Evolutionary conservation across 2,888 invertebrate species (phyloP).

Genomic region (Apocheima hispidaria): DNA sequence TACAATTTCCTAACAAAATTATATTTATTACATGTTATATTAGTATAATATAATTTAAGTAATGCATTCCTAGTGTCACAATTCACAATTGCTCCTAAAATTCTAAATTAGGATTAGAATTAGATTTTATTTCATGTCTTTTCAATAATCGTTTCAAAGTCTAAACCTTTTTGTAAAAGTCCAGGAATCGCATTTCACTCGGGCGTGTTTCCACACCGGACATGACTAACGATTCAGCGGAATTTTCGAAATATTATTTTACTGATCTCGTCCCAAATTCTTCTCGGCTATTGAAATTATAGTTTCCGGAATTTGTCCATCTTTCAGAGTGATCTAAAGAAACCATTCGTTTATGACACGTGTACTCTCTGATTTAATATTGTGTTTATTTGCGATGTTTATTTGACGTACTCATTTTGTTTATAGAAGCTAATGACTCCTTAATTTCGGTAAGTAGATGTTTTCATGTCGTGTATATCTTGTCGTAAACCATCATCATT

Average conservation of each 20-base stretch:
- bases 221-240: slow-evolving; percentile 58
- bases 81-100: too few species aligned
- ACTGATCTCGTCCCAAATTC: slow-evolving; percentile 43
- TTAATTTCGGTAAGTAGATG: slow-evolving; percentile 13
- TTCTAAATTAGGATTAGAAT: too few species aligned
- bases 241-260: slow-evolving; percentile 52
- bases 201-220: slow-evolving; percentile 53
- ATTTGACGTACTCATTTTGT: slow-evolving; percentile 15
- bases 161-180: slow-evolving; percentile 26
- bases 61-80: too few species aligned
- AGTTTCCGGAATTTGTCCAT: slow-evolving; percentile 45
- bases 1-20: too few species aligned
- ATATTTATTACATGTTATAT: too few species aligned
- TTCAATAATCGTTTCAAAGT: not conserved
- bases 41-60: too few species aligned
- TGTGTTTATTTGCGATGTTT: slow-evolving; percentile 20
- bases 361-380: slow-evolving; percentile 10
- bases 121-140: too few species aligned
- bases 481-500: slow-evolving; percentile 13
- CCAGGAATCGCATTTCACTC: slow-evolving; percentile 34
- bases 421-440: slow-evolving; percentile 23
- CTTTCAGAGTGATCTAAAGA: slow-evolving; percentile 31
- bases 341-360: slow-evolving; percentile 24
- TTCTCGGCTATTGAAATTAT: slow-evolving; percentile 47
- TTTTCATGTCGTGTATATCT: slow-evolving; percentile 12